Conservation (phyloP, 2,888 invertebrate genomes). For the Eristalinus sepulchralis region DNA sequence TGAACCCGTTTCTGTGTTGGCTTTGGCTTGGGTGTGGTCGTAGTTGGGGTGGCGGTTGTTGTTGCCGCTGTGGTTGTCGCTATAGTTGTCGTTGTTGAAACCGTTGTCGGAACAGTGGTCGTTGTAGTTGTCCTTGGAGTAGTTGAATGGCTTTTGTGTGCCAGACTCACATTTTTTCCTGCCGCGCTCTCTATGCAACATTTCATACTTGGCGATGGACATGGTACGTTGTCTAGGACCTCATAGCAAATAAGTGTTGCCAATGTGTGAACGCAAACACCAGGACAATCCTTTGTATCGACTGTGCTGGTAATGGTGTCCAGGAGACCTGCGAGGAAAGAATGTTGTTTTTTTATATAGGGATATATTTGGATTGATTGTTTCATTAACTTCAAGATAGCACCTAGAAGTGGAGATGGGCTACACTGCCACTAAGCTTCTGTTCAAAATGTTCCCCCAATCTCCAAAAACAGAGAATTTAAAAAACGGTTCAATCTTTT, state of each 20-base stretch:
- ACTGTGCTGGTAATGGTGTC: slow-evolving; percentile 93
- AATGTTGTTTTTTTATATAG: background rate
- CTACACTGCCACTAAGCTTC: too few relatives aligned
- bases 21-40: slow-evolving; percentile 76
- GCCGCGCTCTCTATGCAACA: slow-evolving; percentile 90
- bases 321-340: slow-evolving; percentile 85
- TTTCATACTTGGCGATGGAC: slow-evolving; percentile 90
- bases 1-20: slow-evolving; percentile 67
- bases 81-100: slow-evolving; percentile 72
- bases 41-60: slow-evolving; percentile 76
- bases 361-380: too few relatives aligned
- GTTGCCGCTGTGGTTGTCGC: slow-evolving; percentile 73
- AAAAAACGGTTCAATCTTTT: too few relatives aligned
- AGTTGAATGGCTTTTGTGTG: slow-evolving; percentile 61
- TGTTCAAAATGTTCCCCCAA: too few relatives aligned
- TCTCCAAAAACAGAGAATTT: too few relatives aligned
- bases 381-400: too few relatives aligned
- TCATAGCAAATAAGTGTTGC: slow-evolving; percentile 93
- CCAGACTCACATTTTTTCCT: slow-evolving; percentile 81
- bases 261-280: slow-evolving; percentile 92
- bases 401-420: too few relatives aligned
- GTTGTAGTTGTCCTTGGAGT: slow-evolving; percentile 72
- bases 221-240: slow-evolving; percentile 90
- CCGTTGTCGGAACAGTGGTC: slow-evolving; percentile 72
- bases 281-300: slow-evolving; percentile 93